These are phyloP conservation scores for Zaprionus ornatus DNA, from an alignment of 1,140 invertebrate genomes.

Conservation along the genomic window DNA sequence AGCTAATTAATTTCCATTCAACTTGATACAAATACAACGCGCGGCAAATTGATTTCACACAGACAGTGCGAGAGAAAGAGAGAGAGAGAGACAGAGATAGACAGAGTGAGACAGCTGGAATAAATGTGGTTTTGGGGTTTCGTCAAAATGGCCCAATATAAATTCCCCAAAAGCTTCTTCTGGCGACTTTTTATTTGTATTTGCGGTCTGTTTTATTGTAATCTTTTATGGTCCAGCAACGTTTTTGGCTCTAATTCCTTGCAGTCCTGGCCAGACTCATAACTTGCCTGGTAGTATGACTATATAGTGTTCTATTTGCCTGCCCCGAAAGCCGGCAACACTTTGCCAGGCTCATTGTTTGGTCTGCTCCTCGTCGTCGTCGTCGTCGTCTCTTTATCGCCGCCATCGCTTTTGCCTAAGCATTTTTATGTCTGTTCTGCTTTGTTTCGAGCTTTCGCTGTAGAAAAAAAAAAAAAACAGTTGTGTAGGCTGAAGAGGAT, in stretches of 20 bases:
- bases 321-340: conserved; percentile 34
- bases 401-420: conserved; percentile 32
- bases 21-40: conserved; percentile 44
- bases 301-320: conserved; percentile 14
- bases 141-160: conserved; percentile 60
- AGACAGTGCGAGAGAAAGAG: conserved; percentile 8
- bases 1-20: conserved; percentile 77
- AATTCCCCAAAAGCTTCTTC: conserved; percentile 44
- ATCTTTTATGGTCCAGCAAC: conserved; percentile 66
- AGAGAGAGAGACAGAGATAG: conserved; percentile 36
- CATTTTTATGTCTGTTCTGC: conserved; percentile 42
- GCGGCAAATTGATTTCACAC: background rate
- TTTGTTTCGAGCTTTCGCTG: conserved; percentile 23
- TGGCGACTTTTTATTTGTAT: conserved; percentile 66
- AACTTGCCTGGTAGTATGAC: conserved; percentile 52
- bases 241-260: conserved; percentile 48
- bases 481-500: background rate
- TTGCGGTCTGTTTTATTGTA: conserved; percentile 69
- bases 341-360: conserved; percentile 10
- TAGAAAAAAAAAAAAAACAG: background rate
- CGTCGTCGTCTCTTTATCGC: conserved; percentile 29
- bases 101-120: conserved; percentile 38
- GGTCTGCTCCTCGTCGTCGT: conserved; percentile 28
- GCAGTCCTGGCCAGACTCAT: conserved; percentile 34
- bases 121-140: conserved; percentile 34